Conservation (phyloP, 2,113 vertebrate genomes). For the Isichthys henryi region DNA sequence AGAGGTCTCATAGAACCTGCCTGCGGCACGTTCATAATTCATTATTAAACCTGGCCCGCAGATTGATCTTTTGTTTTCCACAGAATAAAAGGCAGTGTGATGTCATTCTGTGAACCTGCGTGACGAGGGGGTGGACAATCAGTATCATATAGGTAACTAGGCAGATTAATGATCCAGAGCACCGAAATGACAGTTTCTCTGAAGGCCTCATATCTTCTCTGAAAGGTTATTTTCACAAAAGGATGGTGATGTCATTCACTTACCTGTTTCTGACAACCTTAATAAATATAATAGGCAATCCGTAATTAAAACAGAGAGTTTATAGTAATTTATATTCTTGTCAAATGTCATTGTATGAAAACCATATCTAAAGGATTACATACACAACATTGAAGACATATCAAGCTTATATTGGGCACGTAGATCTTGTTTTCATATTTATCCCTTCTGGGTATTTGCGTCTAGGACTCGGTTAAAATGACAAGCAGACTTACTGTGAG, state of each 20-base stretch:
- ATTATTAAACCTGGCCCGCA: background rate
- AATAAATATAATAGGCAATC: background rate
- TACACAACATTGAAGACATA: background rate
- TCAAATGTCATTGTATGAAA: background rate
- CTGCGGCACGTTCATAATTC: background rate
- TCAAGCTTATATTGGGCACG: background rate
- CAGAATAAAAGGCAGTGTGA: background rate
- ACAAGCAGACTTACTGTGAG: background rate
- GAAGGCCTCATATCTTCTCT: background rate
- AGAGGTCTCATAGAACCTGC: background rate
- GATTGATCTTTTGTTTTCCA: background rate
- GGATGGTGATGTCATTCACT: background rate
- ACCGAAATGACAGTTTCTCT: background rate
- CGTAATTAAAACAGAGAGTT: background rate
- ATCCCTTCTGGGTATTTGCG: background rate
- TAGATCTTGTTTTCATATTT: background rate
- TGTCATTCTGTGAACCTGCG: background rate
- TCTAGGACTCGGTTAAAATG: background rate
- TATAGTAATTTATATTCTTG: background rate
- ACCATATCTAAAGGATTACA: background rate
- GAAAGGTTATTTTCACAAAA: background rate
- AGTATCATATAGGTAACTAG: background rate
- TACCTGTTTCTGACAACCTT: background rate
- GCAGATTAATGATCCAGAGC: background rate
- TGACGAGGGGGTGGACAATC: background rate